Evolutionary conservation across 2,797 vertebrate genomes (phyloP), one percentile per base, ranked within the genome.

Genomic region (Varecia variegata): DNA sequence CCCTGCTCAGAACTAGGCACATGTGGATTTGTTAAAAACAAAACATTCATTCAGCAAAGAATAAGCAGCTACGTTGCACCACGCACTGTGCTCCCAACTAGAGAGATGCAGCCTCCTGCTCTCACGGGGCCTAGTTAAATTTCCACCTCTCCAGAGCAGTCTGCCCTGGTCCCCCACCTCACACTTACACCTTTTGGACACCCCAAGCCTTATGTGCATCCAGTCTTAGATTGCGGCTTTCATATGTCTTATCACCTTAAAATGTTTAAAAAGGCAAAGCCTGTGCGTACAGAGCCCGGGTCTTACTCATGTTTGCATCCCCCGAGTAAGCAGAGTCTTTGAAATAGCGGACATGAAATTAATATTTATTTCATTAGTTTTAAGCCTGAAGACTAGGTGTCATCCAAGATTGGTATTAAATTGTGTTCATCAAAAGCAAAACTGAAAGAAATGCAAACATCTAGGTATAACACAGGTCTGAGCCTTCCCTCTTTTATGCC

Each of bases 361-460:
- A 25, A 47, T n/a, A 58, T 32, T 56, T 18, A 52, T 38, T 81
- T 71, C 30, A 38, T 81, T 58, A 35, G 54, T 65, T 80, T 85
- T 54, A 67, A 85, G 56, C 45, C 56, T 87, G 38, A 83, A 93
- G 68, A 73, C 13, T 15, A 94, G 87, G 50, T 27, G 81, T 25
- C 1, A 5, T 45, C 35, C 18, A 52, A 67, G 30, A 54, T 54
- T 14, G 80, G 68, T 40, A 50, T 68, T 40, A 89, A 83, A 74
- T 67, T 47, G 30, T 43, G 54, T 91, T 85, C 30, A 70, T 20
- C 54, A 47, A 73, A 73, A 95, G 62, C 40, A 95, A 92, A 71
- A 74, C 3, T 18, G 40, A 70, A 82, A 90, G 60, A 65, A 54
- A 74, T 8, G 20, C 40, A 71, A 87, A 43, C 62, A 47, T 65